Conservation (phyloP, 2,888 invertebrate genomes). For the Amphipoea lucens region DNA sequence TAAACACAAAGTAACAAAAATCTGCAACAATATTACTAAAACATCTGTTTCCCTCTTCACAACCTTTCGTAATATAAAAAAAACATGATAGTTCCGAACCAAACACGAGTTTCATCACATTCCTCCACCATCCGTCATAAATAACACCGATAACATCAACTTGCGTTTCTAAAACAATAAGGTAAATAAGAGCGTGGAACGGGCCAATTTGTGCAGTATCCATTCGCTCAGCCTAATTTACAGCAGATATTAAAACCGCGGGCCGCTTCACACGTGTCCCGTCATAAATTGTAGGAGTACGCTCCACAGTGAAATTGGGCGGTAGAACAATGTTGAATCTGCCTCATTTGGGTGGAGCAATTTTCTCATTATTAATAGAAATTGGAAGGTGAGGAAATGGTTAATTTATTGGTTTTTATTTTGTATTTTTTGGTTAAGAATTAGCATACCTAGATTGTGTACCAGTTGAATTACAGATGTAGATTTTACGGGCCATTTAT, state of each 20-base stretch:
- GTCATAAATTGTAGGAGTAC: constrained; percentile 72
- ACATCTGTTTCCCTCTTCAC: background rate
- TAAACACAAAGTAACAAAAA: constrained; percentile 20
- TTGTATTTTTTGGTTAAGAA: constrained; percentile 9
- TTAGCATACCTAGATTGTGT: background rate
- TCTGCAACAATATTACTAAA: background rate
- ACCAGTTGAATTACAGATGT: background rate
- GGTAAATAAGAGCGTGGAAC: constrained; percentile 57
- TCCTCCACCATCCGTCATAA: constrained; percentile 21
- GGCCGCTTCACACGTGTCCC: constrained; percentile 77
- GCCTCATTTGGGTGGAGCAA: constrained; percentile 61
- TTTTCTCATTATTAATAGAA: constrained; percentile 66
- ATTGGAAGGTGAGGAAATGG: constrained; percentile 46
- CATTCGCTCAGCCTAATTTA: constrained; percentile 79
- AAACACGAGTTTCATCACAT: constrained; percentile 33
- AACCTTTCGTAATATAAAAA: background rate
- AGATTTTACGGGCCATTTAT: background rate
- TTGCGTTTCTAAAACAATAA: constrained; percentile 67
- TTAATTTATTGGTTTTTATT: constrained; percentile 44
- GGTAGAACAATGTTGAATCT: constrained; percentile 63
- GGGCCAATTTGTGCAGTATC: constrained; percentile 71
- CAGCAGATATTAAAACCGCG: constrained; percentile 84
- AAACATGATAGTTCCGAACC: background rate
- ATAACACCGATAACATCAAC: constrained; percentile 59
- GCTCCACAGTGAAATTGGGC: constrained; percentile 63